phyloP scores from a whole-genome alignment of 2,888 invertebrate species.

The Trissoscelio sp. region DNA sequence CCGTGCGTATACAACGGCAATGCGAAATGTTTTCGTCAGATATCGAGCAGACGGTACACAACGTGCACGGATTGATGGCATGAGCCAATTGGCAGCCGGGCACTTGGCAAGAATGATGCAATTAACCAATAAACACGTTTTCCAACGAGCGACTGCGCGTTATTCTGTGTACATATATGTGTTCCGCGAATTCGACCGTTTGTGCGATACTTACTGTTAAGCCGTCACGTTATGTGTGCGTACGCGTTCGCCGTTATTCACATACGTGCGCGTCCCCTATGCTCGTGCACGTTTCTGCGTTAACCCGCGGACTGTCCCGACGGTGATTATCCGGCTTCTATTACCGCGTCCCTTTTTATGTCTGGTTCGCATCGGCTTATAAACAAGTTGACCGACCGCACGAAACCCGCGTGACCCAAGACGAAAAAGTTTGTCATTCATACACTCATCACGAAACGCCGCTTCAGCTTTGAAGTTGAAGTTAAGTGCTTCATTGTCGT shows the following conservation, averaged over 20 bases:
- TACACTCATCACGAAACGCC: slow-evolving; percentile 32
- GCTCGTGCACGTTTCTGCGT: slow-evolving; percentile 21
- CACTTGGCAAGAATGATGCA: slow-evolving; percentile 81
- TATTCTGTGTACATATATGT: slow-evolving; percentile 25
- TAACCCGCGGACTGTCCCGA: slow-evolving; percentile 43
- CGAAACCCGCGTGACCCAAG: slow-evolving; percentile 35
- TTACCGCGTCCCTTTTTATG: slow-evolving; percentile 52
- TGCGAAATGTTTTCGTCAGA: slow-evolving; percentile 73
- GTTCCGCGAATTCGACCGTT: slow-evolving; percentile 47
- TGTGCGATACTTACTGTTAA: slow-evolving; percentile 48
- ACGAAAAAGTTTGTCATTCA: slow-evolving; percentile 27
- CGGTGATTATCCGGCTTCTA: slow-evolving; percentile 63
- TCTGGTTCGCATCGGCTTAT: slow-evolving; percentile 49
- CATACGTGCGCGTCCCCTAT: slow-evolving; percentile 12
- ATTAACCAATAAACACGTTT: slow-evolving; percentile 82
- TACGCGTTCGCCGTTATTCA: slow-evolving; percentile 27
- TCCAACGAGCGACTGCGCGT: slow-evolving; percentile 69
- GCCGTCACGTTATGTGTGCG: slow-evolving; percentile 38
- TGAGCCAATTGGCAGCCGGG: slow-evolving; percentile 75
- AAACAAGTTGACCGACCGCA: slow-evolving; percentile 58
- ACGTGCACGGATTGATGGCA: slow-evolving; percentile 74
- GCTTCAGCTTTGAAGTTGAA: slow-evolving; percentile 8
- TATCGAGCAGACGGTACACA: slow-evolving; percentile 66
- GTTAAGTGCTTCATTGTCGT: slow-evolving; percentile 2
- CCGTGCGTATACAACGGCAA: slow-evolving; percentile 21